Percentiles rank a stretch among this genome's conserved stretches.
phyloP scores from a whole-genome alignment of 2,113 vertebrate species.

The Procavia capensis region DNA sequence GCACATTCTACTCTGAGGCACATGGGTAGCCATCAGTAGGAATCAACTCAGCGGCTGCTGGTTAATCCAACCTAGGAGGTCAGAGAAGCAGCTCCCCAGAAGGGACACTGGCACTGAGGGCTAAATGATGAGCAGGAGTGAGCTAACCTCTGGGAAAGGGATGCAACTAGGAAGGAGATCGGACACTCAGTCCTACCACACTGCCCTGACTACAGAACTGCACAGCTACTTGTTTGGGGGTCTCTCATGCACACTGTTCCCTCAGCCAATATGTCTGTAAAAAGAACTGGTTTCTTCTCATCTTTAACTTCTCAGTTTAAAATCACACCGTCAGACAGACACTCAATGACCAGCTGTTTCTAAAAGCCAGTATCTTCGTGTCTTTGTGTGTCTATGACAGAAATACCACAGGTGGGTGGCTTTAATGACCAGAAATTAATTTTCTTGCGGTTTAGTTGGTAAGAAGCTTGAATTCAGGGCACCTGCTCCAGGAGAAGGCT shows the following conservation, averaged over 20 bases:
- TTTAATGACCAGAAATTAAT: neutral
- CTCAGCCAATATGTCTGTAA: neutral
- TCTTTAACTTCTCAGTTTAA: slow-evolving; percentile 7
- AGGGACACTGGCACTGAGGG: neutral
- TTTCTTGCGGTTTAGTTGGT: neutral
- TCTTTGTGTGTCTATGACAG: neutral
- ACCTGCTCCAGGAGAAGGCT: neutral
- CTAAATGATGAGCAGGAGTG: neutral
- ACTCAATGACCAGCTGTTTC: neutral
- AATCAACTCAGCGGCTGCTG: neutral
- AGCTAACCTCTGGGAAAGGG: neutral
- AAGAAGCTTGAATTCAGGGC: neutral
- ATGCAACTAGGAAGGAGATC: neutral
- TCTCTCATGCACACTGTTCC: accelerated
- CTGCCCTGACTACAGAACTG: accelerated
- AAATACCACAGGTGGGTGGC: neutral
- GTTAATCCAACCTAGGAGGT: neutral
- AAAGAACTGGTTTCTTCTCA: neutral
- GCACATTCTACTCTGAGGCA: neutral
- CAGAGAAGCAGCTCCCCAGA: neutral
- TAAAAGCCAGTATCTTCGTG: neutral
- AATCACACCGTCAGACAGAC: neutral
- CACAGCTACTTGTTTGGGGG: neutral
- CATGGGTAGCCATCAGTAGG: neutral
- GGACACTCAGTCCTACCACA: neutral